Evolutionary conservation across 2,113 vertebrate species (phyloP).

Genomic region (Osmerus mordax): DNA sequence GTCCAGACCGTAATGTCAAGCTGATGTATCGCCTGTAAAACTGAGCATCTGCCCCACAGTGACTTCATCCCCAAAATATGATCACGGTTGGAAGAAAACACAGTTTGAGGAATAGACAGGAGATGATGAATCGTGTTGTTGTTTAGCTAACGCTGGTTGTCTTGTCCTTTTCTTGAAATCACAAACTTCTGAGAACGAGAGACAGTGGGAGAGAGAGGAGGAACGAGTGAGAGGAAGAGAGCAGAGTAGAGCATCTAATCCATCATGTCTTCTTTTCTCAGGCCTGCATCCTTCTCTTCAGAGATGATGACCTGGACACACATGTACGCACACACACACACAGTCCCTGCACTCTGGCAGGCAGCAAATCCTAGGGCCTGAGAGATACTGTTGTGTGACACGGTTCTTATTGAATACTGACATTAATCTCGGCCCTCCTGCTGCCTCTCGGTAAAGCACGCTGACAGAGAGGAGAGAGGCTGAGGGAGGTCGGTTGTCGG

Average conservation of each 20-base stretch:
- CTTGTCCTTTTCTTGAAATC: slow-evolving; percentile 33
- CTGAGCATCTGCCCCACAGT: slow-evolving; percentile 10
- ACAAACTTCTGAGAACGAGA: slow-evolving; percentile 2
- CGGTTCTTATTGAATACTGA: slow-evolving; percentile 4
- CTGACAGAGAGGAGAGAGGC: slow-evolving; percentile 11
- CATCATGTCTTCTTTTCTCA: background rate
- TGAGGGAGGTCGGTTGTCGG: background rate
- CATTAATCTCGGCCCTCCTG: slow-evolving; percentile 6
- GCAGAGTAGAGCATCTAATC: background rate
- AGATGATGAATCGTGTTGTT: slow-evolving; percentile 10
- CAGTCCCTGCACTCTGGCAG: background rate
- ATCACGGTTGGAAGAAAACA: slow-evolving; percentile 20
- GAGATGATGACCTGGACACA: slow-evolving; percentile 30
- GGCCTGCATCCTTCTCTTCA: slow-evolving; percentile 8
- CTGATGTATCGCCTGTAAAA: slow-evolving; percentile 5
- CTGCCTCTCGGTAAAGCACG: background rate
- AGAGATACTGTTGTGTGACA: slow-evolving; percentile 4
- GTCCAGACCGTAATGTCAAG: slow-evolving; percentile 32
- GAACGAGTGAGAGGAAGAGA: slow-evolving; percentile 30
- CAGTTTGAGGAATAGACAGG: slow-evolving; percentile 14
- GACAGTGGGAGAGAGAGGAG: background rate
- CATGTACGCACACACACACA: background rate
- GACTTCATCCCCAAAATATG: background rate
- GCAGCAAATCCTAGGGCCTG: background rate
- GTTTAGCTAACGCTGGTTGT: slow-evolving; percentile 1